Conservation (phyloP, 1,140 invertebrate species). For the Dysdera silvatica region DNA sequence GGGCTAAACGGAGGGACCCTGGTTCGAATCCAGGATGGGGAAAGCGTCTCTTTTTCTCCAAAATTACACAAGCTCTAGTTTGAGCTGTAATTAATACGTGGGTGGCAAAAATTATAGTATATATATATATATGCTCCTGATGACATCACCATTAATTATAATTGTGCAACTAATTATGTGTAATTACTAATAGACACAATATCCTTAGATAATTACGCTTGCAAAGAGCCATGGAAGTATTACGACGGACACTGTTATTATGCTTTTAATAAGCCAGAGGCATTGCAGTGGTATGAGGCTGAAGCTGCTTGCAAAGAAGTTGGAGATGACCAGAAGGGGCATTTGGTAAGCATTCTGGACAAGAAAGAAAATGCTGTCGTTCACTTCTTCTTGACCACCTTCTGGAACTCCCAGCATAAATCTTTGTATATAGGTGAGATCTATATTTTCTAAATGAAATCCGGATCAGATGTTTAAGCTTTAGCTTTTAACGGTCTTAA, state of each 20-base stretch:
- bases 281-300: slow-evolving; percentile 37
- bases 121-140: no score
- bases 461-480: background rate
- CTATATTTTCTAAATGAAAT: background rate
- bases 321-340: slow-evolving; percentile 31
- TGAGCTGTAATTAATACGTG: no score
- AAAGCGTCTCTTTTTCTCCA: no score
- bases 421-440: slow-evolving; percentile 35
- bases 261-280: slow-evolving; percentile 29
- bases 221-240: slow-evolving; percentile 33
- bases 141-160: no score
- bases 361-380: slow-evolving; percentile 36
- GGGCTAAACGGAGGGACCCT: no score
- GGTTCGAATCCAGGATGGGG: no score
- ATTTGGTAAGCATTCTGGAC: slow-evolving; percentile 37
- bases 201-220: slow-evolving; percentile 17
- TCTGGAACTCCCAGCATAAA: slow-evolving; percentile 34
- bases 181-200: no score
- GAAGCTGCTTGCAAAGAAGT: slow-evolving; percentile 31
- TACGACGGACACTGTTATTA: slow-evolving; percentile 37
- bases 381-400: slow-evolving; percentile 34
- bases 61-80: no score
- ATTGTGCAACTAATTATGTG: no score
- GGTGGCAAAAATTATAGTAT: no score
- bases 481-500: background rate